Conservation (phyloP, 2,797 vertebrate genomes). For the Halcyon chelicuti region DNA sequence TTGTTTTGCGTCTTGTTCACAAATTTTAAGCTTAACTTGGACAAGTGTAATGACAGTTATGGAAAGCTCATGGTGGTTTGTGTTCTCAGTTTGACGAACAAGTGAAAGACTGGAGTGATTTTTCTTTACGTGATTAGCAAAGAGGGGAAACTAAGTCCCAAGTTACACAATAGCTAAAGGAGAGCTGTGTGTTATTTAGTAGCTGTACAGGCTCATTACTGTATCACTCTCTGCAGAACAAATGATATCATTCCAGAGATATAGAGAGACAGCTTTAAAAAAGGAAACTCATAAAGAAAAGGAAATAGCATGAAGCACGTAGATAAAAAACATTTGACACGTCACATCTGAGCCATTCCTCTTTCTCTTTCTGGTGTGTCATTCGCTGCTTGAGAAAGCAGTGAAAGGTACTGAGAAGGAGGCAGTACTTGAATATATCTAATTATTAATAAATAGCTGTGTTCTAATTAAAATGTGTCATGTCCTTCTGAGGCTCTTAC, state of each 20-base stretch:
- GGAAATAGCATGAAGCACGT: background rate
- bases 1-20: background rate
- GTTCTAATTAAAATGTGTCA: constrained; percentile 32
- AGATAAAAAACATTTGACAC: background rate
- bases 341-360: background rate
- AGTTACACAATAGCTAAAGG: background rate
- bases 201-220: background rate
- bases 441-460: background rate
- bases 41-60: background rate
- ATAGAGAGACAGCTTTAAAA: background rate
- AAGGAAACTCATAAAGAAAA: background rate
- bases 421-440: background rate
- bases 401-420: background rate
- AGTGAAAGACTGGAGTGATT: background rate
- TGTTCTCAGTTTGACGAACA: background rate
- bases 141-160: background rate
- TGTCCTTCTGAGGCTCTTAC: background rate
- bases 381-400: background rate
- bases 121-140: background rate
- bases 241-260: background rate
- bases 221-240: background rate
- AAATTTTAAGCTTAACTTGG: background rate
- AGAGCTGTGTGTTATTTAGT: background rate
- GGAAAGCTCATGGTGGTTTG: background rate
- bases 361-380: background rate